Base-by-base conservation (phyloP, 2,797 vertebrate species). In the Hydrophis major region DNA sequence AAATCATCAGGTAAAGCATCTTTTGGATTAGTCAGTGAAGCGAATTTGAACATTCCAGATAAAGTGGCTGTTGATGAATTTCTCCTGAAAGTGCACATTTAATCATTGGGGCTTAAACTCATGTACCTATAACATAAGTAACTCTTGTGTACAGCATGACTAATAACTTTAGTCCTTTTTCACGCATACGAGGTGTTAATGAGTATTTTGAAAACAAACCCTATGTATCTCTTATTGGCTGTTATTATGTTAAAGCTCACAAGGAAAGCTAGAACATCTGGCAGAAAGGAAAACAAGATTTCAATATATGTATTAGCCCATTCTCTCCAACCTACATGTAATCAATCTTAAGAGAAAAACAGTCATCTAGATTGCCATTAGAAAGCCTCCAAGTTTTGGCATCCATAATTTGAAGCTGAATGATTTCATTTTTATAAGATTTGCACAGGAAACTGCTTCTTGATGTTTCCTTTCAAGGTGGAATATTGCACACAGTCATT, bases 341-440 rank as follows among this genome's bases (percentile, higher is more conserved):
- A 86, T 60, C 2, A 83, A 86, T 61, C 20, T 28, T 83, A 83
- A 93, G 53, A 96, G 63, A 5, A 59, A 93, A 94, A 94, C 78
- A 50, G 28, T 0, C 7, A 93, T 27, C 0, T 32, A 10, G 32
- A 90, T 66, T 56, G 63, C 83, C 89, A 87, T 57, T 88, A 47
- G 2, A 50, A 74, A 66, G 57, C 61, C 37, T 63, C 50, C 4
- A 61, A 22, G 22, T 93, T 89, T 66, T 94, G 50, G 14, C n/a
- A 89, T 4, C 55, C 69, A 32, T 28, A 88, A 12, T 87, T 92
- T 18, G n/a, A 83, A 47, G 42, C 4, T 55, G 6, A 60, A 93
- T 78, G 91, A 91, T 94, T 94, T 91, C 78, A 92, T 18, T 93
- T 94, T 94, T 56, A 92, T 0, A 53, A 0, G 59, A 92, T 28